phyloP scores from a whole-genome alignment of 2,113 vertebrate genomes.

The Entosphenus tridentatus region DNA sequence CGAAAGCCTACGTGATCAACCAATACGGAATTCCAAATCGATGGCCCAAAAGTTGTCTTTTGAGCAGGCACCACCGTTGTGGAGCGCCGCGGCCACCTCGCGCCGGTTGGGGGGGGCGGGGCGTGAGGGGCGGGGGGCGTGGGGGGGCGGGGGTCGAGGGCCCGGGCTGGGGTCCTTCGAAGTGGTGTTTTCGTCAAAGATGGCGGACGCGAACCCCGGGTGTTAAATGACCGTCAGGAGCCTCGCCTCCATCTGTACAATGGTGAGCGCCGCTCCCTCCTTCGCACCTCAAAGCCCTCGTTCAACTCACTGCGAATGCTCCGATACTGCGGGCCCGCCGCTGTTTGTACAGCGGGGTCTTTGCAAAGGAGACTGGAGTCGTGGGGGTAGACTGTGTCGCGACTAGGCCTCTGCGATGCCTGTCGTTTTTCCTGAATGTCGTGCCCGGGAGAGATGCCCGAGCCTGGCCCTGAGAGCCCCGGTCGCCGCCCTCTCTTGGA shows the following conservation, averaged over 20 bases:
- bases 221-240: conserved; percentile 71
- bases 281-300: too few species aligned
- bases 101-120: conserved; percentile 58
- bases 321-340: too few species aligned
- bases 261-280: conserved; percentile 32
- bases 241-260: conserved; percentile 96
- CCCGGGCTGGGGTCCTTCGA: not conserved
- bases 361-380: too few species aligned
- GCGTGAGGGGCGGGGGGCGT: conserved; percentile 38
- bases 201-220: conserved; percentile 2
- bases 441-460: too few species aligned
- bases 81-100: not conserved
- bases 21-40: too few species aligned
- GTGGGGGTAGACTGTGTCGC: too few species aligned
- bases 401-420: too few species aligned
- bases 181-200: not conserved
- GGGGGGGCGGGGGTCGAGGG: not conserved
- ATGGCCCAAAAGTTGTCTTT: not conserved
- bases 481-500: not conserved
- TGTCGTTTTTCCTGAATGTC: too few species aligned
- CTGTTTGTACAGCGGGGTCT: too few species aligned
- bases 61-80: not conserved
- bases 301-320: too few species aligned
- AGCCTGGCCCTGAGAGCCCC: not conserved
- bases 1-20: too few species aligned